These are phyloP conservation scores for Heteromormyrus szaboi DNA, from an alignment of 2,797 vertebrate genomes.

Conservation along the genomic window DNA sequence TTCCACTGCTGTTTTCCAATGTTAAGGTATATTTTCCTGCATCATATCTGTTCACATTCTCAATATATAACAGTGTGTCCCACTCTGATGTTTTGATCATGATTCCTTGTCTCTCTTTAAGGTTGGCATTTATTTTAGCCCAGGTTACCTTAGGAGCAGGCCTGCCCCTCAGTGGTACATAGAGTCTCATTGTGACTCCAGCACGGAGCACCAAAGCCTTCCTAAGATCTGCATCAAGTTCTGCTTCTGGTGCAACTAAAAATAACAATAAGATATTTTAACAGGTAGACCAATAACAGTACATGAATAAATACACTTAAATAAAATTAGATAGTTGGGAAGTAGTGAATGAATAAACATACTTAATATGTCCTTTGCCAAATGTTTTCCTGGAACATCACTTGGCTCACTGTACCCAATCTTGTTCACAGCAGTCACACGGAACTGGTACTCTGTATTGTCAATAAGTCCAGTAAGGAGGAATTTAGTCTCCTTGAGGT, in stretches of 20 bases:
- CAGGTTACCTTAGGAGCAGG: slow-evolving; percentile 89
- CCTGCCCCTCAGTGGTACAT: slow-evolving; percentile 90
- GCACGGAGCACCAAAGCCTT: slow-evolving; percentile 88
- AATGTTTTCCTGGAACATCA: slow-evolving; percentile 88
- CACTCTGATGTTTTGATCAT: slow-evolving; percentile 89
- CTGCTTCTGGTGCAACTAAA: slow-evolving; percentile 88
- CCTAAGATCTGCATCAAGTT: slow-evolving; percentile 89
- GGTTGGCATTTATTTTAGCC: slow-evolving; percentile 82
- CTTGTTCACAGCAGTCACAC: slow-evolving; percentile 86
- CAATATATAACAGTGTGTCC: slow-evolving; percentile 85
- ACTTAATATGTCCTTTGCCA: slow-evolving; percentile 90
- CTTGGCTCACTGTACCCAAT: slow-evolving; percentile 94
- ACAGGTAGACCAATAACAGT: neutral
- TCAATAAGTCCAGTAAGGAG: slow-evolving; percentile 80
- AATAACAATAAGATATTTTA: neutral
- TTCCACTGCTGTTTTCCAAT: slow-evolving; percentile 88
- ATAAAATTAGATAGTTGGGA: neutral
- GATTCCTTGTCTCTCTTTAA: slow-evolving; percentile 81
- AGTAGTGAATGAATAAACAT: slow-evolving; percentile 44
- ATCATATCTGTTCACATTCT: slow-evolving; percentile 93
- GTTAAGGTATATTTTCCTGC: slow-evolving; percentile 90
- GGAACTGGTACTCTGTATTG: slow-evolving; percentile 87
- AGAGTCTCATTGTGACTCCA: slow-evolving; percentile 92
- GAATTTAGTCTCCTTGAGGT: slow-evolving; percentile 81
- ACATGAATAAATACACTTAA: neutral